Conservation (phyloP, 2,797 vertebrate genomes). For the Tadarida brasiliensis region DNA sequence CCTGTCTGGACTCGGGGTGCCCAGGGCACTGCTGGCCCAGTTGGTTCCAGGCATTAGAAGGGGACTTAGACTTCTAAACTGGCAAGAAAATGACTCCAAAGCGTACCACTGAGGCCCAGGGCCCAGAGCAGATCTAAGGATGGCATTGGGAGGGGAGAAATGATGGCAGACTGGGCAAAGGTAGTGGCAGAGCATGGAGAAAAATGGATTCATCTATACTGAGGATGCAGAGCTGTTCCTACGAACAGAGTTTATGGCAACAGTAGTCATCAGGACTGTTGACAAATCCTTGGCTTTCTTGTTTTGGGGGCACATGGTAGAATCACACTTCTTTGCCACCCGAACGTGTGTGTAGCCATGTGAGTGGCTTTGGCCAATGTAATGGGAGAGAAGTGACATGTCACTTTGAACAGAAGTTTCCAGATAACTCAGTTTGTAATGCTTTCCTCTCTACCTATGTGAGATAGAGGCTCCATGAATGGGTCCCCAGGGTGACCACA, state of each 20-base stretch:
- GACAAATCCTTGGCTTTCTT: background rate
- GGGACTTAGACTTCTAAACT: background rate
- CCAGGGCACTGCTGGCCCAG: background rate
- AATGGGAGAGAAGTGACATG: background rate
- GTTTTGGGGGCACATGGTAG: background rate
- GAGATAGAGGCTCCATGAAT: background rate
- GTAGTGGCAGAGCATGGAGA: rapidly evolving
- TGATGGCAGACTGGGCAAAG: rapidly evolving
- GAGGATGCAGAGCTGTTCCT: background rate
- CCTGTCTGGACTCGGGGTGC: background rate
- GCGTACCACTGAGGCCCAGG: rapidly evolving
- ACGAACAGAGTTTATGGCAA: rapidly evolving
- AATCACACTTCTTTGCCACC: background rate
- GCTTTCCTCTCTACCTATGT: background rate
- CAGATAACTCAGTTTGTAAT: rapidly evolving
- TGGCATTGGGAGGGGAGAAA: background rate
- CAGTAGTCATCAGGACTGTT: rapidly evolving
- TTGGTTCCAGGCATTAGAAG: background rate
- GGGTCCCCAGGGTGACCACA: rapidly evolving
- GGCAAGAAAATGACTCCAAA: background rate
- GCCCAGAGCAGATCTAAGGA: background rate
- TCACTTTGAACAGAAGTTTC: background rate
- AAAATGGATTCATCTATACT: rapidly evolving
- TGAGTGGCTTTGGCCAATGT: background rate
- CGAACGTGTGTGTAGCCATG: background rate